Evolutionary conservation across 2,113 vertebrate species (phyloP).

Genomic region (Agapornis roseicollis): DNA sequence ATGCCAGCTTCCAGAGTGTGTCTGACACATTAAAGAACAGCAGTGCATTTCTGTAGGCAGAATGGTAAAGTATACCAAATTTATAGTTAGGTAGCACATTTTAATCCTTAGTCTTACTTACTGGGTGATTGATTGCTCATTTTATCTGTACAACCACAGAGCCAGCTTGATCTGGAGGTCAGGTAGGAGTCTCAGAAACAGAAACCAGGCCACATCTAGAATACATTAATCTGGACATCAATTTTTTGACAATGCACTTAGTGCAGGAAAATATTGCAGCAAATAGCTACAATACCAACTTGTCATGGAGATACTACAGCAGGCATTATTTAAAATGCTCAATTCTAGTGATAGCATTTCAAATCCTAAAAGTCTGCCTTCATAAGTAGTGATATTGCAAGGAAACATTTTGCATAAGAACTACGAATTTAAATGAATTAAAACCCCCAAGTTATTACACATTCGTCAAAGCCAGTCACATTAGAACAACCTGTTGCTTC

Average conservation of each 20-base stretch:
- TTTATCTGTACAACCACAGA: not conserved
- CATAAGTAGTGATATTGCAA: not conserved
- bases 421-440: not conserved
- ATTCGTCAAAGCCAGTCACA: not conserved
- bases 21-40: slow-evolving; percentile 1
- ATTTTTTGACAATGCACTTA: not conserved
- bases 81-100: not conserved
- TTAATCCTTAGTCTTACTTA: slow-evolving; percentile 1
- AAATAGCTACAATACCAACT: not conserved
- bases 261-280: not conserved
- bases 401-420: not conserved
- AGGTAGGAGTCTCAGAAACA: not conserved
- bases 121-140: not conserved
- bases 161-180: slow-evolving; percentile 8
- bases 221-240: no score
- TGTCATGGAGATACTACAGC: not conserved
- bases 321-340: not conserved
- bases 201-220: not conserved
- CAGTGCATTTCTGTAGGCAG: not conserved
- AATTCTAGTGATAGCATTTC: not conserved
- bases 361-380: not conserved
- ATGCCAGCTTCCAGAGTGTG: not conserved
- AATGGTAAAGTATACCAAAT: not conserved
- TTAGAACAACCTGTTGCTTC: not conserved
- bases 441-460: not conserved